These are phyloP conservation scores for Thecocarcelia acutangulata DNA, from an alignment of 2,888 invertebrate genomes.

Conservation along the genomic window DNA sequence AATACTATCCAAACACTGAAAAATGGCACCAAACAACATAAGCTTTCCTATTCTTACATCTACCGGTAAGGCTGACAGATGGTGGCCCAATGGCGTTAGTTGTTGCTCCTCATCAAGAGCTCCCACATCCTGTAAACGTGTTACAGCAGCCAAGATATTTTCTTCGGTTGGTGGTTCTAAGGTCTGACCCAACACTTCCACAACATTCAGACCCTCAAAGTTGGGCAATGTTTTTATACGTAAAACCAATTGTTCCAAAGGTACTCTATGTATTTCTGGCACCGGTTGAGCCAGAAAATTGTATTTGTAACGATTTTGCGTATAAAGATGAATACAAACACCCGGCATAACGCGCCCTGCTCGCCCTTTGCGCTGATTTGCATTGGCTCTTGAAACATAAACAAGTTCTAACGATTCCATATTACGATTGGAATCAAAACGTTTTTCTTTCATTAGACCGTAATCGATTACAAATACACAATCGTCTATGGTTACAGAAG, in stretches of 20 bases:
- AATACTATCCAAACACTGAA: slow-evolving; percentile 94
- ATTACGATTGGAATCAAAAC: slow-evolving; percentile 86
- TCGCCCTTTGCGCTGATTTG: slow-evolving; percentile 92
- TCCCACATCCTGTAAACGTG: slow-evolving; percentile 88
- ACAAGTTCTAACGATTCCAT: slow-evolving; percentile 93
- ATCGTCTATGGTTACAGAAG: slow-evolving; percentile 97
- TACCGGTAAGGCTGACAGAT: slow-evolving; percentile 93
- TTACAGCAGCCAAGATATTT: slow-evolving; percentile 86
- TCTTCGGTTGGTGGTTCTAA: slow-evolving; percentile 88
- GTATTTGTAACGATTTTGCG: slow-evolving; percentile 86
- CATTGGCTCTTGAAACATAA: slow-evolving; percentile 96
- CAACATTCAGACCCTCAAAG: slow-evolving; percentile 75
- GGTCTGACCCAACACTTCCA: slow-evolving; percentile 82
- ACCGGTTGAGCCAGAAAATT: slow-evolving; percentile 88
- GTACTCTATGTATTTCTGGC: slow-evolving; percentile 94
- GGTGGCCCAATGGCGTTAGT: slow-evolving; percentile 92
- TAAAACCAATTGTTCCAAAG: slow-evolving; percentile 90
- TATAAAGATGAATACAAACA: slow-evolving; percentile 91
- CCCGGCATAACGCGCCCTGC: slow-evolving; percentile 96
- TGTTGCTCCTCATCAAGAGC: slow-evolving; percentile 88
- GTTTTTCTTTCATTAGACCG: slow-evolving; percentile 95
- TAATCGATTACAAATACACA: slow-evolving; percentile 96
- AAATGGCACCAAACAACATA: slow-evolving; percentile 94
- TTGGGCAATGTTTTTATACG: slow-evolving; percentile 86
- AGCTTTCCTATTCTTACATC: slow-evolving; percentile 96